Evolutionary conservation across 2,797 vertebrate genomes (phyloP).

Genomic region (Rallus crepitans): DNA sequence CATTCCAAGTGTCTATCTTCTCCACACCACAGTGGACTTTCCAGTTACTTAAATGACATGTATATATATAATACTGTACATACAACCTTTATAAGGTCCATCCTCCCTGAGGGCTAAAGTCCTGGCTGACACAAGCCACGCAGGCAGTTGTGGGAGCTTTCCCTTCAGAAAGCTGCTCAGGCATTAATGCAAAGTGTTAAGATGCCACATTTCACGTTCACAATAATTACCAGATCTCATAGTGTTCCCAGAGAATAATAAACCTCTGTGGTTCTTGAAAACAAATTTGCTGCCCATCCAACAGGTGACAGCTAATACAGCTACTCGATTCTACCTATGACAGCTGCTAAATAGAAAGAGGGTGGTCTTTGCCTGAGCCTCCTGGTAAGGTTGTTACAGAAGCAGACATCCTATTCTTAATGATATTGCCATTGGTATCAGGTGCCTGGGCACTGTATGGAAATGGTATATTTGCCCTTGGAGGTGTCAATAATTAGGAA

Average conservation of each 20-base stretch:
- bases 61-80: background rate
- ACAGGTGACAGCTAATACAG: background rate
- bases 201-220: background rate
- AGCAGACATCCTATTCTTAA: background rate
- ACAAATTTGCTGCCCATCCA: background rate
- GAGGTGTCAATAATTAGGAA: background rate
- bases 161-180: background rate
- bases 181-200: background rate
- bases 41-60: background rate
- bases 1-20: background rate
- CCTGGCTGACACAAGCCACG: background rate
- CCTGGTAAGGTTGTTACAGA: background rate
- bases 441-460: background rate
- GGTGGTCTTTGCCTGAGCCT: background rate
- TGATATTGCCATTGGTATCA: fast-evolving
- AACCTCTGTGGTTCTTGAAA: background rate
- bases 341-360: background rate
- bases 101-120: background rate
- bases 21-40: background rate
- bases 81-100: background rate
- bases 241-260: background rate
- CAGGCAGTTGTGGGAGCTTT: background rate
- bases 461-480: background rate
- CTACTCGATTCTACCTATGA: background rate
- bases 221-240: background rate